These are phyloP conservation scores for Wasmannia auropunctata DNA, from an alignment of 1,140 invertebrate species.

Conservation along the genomic window DNA sequence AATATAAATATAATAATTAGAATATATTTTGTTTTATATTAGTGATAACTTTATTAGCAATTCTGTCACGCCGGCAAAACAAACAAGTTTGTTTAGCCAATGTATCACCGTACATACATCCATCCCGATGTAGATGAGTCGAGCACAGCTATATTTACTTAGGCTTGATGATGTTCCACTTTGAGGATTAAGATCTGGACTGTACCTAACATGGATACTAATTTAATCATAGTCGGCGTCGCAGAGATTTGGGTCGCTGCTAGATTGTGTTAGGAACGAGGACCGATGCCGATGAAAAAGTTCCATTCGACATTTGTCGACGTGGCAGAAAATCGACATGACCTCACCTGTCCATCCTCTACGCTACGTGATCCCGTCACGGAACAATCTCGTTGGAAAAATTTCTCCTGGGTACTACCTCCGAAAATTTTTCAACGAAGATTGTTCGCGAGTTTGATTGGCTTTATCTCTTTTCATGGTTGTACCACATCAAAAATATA, in stretches of 20 bases:
- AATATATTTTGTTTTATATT: neutral
- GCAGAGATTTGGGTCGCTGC: neutral
- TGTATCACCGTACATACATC: neutral
- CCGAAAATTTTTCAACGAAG: conserved; percentile 36
- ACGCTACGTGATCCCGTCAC: conserved; percentile 52
- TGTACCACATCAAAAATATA: neutral
- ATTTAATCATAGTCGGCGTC: conserved; percentile 25
- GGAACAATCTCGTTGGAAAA: conserved; percentile 53
- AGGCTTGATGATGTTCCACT: conserved; percentile 32
- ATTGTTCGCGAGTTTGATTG: conserved; percentile 12
- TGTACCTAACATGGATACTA: neutral
- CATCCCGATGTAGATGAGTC: conserved; percentile 6
- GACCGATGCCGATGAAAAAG: conserved; percentile 22
- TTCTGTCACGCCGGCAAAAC: neutral
- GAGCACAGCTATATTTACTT: conserved; percentile 27
- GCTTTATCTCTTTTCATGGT: neutral
- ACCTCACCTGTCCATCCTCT: conserved; percentile 46
- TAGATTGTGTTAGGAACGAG: conserved; percentile 14
- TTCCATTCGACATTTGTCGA: conserved; percentile 50
- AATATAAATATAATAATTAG: neutral
- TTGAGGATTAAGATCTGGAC: conserved; percentile 38
- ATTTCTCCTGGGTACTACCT: conserved; percentile 42
- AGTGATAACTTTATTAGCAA: neutral
- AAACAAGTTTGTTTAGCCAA: conserved; percentile 31
- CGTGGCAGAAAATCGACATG: conserved; percentile 49